phyloP scores from a whole-genome alignment of 2,888 invertebrate genomes.

The Ischnura elegans region DNA sequence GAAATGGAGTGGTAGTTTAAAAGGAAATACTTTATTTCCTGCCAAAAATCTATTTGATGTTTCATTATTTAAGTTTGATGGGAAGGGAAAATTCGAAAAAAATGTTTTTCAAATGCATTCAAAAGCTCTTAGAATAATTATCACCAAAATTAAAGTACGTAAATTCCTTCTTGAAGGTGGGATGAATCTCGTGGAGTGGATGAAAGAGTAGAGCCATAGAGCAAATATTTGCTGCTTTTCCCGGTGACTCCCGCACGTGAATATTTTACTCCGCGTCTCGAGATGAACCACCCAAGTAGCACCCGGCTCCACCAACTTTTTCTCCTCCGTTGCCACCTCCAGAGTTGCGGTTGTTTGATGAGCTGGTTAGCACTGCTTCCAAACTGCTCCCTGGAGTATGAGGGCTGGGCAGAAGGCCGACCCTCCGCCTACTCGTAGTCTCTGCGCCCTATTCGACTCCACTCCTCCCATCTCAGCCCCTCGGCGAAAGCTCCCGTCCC shows the following conservation, averaged over 20 bases:
- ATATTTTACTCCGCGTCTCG: background rate
- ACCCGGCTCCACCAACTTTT: background rate
- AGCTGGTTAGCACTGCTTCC: background rate
- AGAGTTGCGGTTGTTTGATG: constrained; percentile 13
- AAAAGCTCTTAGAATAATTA: no score
- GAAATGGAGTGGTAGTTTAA: no score
- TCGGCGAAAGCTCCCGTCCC: background rate
- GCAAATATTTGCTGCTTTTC: constrained; percentile 1
- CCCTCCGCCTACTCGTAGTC: background rate
- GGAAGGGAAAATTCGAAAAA: no score
- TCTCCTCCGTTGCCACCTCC: background rate
- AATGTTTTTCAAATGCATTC: no score
- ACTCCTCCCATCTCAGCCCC: background rate
- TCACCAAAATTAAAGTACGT: no score
- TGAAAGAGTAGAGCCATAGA: background rate
- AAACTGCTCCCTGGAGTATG: background rate
- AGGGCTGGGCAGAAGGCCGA: background rate
- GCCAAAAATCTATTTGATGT: no score
- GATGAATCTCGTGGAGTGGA: background rate
- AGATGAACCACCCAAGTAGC: background rate
- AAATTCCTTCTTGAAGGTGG: no score
- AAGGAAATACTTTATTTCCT: no score
- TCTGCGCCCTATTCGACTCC: background rate
- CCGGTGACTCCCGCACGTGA: background rate
- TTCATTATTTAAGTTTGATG: no score